Conservation (phyloP, 2,113 vertebrate species). For the Oncorhynchus nerka region DNA sequence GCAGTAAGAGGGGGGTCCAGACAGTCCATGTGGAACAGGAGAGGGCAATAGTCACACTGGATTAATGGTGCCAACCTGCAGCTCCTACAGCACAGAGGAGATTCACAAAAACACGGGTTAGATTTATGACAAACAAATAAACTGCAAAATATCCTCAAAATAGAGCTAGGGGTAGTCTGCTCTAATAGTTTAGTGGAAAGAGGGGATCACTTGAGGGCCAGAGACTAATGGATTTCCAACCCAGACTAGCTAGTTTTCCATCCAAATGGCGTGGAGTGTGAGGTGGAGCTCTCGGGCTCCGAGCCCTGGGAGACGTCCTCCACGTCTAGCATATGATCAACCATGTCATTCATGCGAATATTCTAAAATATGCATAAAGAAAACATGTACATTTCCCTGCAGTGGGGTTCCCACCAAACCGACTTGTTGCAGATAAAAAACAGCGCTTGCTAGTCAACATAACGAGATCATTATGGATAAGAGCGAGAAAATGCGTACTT, state of each 20-base stretch:
- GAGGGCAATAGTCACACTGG: conserved; percentile 97
- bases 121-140: not conserved
- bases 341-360: conserved; percentile 79
- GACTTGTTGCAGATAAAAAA: no score
- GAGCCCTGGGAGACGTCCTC: conserved; percentile 87
- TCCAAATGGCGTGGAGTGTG: not conserved
- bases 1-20: conserved; percentile 95
- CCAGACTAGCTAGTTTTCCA: no score
- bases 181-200: no score
- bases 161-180: no score
- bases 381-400: no score
- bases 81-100: conserved; percentile 77
- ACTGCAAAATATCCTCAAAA: not conserved
- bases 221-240: no score
- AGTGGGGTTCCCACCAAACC: no score
- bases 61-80: conserved; percentile 94
- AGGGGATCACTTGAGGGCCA: no score
- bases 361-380: no score
- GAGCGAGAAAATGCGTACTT: no score
- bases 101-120: not conserved
- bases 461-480: no score
- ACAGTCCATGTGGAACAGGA: conserved; percentile 98
- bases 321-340: conserved; percentile 90
- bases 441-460: no score
- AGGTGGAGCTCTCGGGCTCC: conserved; percentile 80